These are phyloP conservation scores for Odocoileus hemionus DNA, from an alignment of 2,113 vertebrate species.

Conservation along the genomic window DNA sequence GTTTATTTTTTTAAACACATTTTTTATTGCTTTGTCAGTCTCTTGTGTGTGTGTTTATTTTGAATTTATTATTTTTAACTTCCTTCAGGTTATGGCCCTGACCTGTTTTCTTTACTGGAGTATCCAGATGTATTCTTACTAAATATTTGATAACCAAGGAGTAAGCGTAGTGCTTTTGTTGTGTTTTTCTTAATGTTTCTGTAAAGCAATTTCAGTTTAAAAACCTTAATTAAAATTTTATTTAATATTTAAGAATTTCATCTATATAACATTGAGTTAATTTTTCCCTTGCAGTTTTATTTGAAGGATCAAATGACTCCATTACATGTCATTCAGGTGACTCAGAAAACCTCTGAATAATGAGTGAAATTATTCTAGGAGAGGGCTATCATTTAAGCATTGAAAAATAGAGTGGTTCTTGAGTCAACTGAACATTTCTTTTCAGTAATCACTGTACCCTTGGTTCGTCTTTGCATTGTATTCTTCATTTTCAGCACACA, in stretches of 20 bases:
- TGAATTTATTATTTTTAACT: constrained; percentile 26
- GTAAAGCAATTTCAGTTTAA: background rate
- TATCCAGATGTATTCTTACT: background rate
- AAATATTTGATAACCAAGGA: background rate
- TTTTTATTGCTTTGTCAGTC: constrained; percentile 7
- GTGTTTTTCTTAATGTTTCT: background rate
- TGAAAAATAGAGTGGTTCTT: background rate
- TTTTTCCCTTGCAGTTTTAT: background rate
- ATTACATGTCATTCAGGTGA: background rate
- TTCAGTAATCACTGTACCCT: background rate
- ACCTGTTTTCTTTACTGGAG: background rate
- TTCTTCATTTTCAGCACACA: background rate
- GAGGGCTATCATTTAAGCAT: background rate
- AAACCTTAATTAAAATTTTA: background rate
- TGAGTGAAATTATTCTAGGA: background rate
- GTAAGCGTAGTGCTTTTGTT: background rate
- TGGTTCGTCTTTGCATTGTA: background rate
- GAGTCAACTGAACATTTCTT: background rate
- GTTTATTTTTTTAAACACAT: constrained; percentile 29
- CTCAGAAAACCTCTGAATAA: background rate
- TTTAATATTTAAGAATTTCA: background rate
- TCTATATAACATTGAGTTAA: background rate
- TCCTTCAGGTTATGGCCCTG: background rate
- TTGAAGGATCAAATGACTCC: background rate
- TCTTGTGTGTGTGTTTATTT: background rate